Evolutionary conservation across 2,113 vertebrate species (phyloP), one percentile per base, ranked within the genome.

Genomic region (Plectropomus leopardus): DNA sequence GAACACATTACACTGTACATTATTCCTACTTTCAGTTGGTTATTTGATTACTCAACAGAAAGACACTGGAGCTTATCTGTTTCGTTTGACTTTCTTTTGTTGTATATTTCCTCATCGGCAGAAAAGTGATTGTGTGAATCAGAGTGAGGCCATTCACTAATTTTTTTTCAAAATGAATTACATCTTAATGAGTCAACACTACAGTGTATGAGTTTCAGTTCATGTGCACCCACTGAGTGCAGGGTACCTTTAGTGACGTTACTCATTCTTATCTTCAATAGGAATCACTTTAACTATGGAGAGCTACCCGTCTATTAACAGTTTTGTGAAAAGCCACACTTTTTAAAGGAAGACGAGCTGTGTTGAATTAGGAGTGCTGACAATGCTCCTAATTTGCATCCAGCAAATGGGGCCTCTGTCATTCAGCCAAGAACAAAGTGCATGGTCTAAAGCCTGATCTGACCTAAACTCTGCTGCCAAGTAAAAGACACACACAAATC

Each of bases 401-500:
- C 66, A 76, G 86, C 55, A 93, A 93, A 91, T 92, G 89, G 88
- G 79, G 77, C 85, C 68, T 76, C 78, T 86, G 81, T 90, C 88
- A 89, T 85, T 80, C 63, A 87, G 89, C 89, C 92, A 90, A 92
- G 76, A 87, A 91, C 63, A 87, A 86, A 88, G 82, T 89, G 80
- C 70, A 85, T 61, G 51, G 72, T 83, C 72, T 86, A 86, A 69
- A 73, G 71, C 36, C 59, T 78, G 70, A 76, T 84, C 69, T 69
- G 61, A 83, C 71, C 75, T 68, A 28, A 65, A 72, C 58, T 58
- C 4, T 2, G 53, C 47, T 85, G 84, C 76, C 67, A 82, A 80
- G 66, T 47, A 6, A 66, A 4, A 71, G 57, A 67, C 70, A 76
- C 6, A 75, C 60, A 65, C 30, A 84, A 72, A 57, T 13, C 14